These are phyloP conservation scores for Saccopteryx bilineata DNA, from an alignment of 2,113 vertebrate genomes.

Conservation along the genomic window DNA sequence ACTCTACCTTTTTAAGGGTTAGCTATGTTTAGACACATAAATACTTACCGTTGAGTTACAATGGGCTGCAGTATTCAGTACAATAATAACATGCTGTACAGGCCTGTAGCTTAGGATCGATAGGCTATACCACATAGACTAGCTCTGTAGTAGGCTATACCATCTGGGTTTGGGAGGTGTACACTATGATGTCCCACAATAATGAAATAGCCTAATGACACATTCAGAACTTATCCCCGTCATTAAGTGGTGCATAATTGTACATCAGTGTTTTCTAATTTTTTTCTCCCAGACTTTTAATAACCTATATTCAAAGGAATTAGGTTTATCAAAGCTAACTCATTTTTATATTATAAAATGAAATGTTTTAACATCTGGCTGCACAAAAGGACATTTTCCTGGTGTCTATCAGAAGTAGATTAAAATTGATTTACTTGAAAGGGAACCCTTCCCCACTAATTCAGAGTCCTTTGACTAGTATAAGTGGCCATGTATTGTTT, in stretches of 20 bases:
- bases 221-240: neutral
- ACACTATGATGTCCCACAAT: neutral
- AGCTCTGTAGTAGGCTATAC: neutral
- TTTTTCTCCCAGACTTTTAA: slow-evolving; percentile 60
- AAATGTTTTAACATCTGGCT: slow-evolving; percentile 34
- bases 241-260: neutral
- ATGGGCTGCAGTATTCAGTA: neutral
- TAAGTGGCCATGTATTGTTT: neutral
- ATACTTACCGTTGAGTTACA: neutral
- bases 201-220: neutral
- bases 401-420: neutral
- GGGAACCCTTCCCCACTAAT: neutral
- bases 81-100: neutral
- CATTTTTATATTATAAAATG: slow-evolving; percentile 28
- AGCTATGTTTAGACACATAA: neutral
- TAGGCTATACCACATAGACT: neutral
- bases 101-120: neutral
- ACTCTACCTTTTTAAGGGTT: neutral
- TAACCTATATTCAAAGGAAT: slow-evolving; percentile 52
- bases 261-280: slow-evolving; percentile 40
- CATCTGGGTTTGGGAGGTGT: too few species aligned
- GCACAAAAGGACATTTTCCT: neutral
- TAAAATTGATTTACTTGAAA: slow-evolving; percentile 9
- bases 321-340: slow-evolving; percentile 26
- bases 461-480: neutral